phyloP scores from a whole-genome alignment of 2,888 invertebrate species.

The Prenolepis imparis region DNA sequence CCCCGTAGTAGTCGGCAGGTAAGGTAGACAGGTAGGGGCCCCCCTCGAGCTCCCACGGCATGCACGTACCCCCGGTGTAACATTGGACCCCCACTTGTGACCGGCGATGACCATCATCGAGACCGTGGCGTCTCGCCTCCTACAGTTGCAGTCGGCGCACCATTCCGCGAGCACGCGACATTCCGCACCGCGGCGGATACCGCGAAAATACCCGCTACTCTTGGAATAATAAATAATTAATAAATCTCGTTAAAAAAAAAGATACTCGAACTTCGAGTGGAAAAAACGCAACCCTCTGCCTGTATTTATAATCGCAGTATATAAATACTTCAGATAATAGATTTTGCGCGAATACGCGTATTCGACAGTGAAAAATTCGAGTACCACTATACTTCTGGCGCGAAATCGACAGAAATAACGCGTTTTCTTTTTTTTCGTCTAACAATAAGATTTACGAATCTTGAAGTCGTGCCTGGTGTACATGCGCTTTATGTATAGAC shows the following conservation, averaged over 20 bases:
- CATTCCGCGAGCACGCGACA: conserved; percentile 67
- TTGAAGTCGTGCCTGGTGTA: neutral
- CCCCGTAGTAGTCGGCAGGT: conserved; percentile 17
- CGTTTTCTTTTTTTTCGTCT: neutral
- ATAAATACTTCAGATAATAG: neutral
- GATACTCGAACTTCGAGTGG: neutral
- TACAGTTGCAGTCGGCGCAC: conserved; percentile 75
- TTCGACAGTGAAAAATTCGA: neutral
- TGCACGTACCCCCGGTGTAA: conserved; percentile 72
- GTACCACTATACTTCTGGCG: neutral
- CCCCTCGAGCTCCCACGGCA: conserved; percentile 58
- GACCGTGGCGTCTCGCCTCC: conserved; percentile 65
- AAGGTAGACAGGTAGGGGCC: conserved; percentile 66
- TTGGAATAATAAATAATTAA: too few species aligned
- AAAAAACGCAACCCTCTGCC: too few species aligned
- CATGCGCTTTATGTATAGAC: neutral
- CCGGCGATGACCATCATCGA: conserved; percentile 69
- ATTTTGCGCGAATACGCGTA: neutral
- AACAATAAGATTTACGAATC: neutral
- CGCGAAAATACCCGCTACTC: conserved; percentile 23
- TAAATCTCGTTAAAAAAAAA: neutral
- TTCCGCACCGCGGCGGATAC: conserved; percentile 28
- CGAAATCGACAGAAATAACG: neutral
- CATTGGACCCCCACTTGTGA: conserved; percentile 73
- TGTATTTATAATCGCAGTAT: neutral